Conservation (phyloP, 2,888 invertebrate genomes). For the Digitonthophagus gazella region DNA sequence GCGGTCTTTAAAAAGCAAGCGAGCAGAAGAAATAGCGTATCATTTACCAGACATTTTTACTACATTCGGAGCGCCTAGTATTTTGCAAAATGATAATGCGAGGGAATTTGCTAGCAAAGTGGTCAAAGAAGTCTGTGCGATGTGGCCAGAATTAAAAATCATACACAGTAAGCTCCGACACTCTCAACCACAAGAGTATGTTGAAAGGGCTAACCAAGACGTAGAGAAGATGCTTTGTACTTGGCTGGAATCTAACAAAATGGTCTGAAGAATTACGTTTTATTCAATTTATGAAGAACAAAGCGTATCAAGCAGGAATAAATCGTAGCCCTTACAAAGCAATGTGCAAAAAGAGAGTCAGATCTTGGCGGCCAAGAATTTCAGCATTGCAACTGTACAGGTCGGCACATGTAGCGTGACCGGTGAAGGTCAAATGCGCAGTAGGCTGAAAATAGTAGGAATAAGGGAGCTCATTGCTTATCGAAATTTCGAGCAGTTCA, state of each 20-base stretch:
- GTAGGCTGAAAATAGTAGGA: no score
- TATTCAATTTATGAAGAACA: slow-evolving; percentile 28
- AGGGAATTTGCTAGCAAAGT: slow-evolving; percentile 40
- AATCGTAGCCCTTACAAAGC: background rate
- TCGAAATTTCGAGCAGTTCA: no score
- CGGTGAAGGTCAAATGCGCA: no score
- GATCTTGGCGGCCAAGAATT: slow-evolving; percentile 22
- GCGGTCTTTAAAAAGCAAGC: slow-evolving; percentile 1
- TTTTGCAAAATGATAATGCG: slow-evolving; percentile 36
- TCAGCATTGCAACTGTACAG: slow-evolving; percentile 19
- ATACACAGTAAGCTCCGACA: slow-evolving; percentile 45
- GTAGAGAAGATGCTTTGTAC: slow-evolving; percentile 10
- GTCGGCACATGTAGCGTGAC: no score
- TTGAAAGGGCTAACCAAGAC: slow-evolving; percentile 15
- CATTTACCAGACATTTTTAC: slow-evolving; percentile 11
- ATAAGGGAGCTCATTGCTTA: no score
- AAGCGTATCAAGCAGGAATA: slow-evolving; percentile 26
- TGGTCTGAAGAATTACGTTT: slow-evolving; percentile 29
- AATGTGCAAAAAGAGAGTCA: slow-evolving; percentile 20
- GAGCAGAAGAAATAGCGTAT: slow-evolving; percentile 14
- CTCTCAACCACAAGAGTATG: slow-evolving; percentile 29
- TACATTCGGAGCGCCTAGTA: background rate
- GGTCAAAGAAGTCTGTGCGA: slow-evolving; percentile 35
- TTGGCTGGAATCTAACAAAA: slow-evolving; percentile 25
- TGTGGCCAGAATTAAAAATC: slow-evolving; percentile 44